Conservation (phyloP, 2,113 vertebrate species). For the Eptatretus burgeri region DNA sequence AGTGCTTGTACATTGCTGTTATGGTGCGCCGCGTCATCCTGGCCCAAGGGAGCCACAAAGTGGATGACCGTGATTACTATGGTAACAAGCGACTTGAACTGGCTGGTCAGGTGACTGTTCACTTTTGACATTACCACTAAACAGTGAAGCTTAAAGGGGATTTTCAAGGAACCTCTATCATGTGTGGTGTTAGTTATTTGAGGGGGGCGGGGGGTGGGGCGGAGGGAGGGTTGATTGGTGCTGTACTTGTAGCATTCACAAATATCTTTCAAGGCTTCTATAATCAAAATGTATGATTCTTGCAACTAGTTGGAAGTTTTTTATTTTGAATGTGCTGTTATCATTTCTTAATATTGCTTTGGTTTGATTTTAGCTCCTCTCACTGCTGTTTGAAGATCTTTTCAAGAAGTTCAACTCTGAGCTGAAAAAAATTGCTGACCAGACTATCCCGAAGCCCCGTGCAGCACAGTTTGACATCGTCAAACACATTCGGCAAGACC, state of each 20-base stretch:
- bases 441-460: conserved; percentile 4
- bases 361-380: neutral
- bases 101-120: neutral
- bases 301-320: no score
- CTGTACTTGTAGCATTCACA: no score
- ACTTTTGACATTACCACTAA: no score
- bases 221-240: no score
- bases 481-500: conserved; percentile 5
- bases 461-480: conserved; percentile 4
- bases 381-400: neutral
- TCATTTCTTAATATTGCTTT: conserved; percentile 7
- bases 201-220: no score
- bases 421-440: conserved; percentile 2
- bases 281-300: no score
- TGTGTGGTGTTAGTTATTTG: no score
- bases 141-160: no score
- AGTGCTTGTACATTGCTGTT: conserved; percentile 4
- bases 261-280: no score
- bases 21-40: conserved; percentile 2
- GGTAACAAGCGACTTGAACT: neutral
- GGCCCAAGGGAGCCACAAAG: neutral
- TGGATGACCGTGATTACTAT: conserved; percentile 5
- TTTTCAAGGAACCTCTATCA: no score
- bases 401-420: conserved; percentile 7
- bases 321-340: no score